Evolutionary conservation across 2,797 vertebrate species (phyloP), one percentile per base, ranked within the genome.

Genomic region (Corythornis leucogaster): DNA sequence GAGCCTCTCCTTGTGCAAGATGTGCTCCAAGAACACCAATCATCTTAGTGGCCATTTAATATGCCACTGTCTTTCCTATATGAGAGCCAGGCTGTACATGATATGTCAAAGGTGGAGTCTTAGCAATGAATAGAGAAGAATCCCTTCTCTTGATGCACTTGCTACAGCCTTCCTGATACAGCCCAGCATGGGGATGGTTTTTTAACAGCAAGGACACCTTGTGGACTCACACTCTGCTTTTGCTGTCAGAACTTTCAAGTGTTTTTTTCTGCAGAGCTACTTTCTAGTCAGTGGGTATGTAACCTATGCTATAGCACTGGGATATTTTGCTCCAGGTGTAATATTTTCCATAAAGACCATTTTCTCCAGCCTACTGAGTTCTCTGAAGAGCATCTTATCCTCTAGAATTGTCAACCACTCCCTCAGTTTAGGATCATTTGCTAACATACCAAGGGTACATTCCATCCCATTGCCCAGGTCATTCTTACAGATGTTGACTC

Each of bases 401-500:
- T 83, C 45, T 21, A 58, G 33, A 54, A 12, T 8, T 17, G 8
- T 31, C 74, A 86, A 51, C 5, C 22, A 42, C 46, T 68, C 46
- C 73, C 5, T 38, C 30, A 3, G 2, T 40, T 45, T 6, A 61
- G 6, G 5, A 70, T 15, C 15, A 70, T 6, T 61, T 61, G 30
- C 22, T 8, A 59, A 75, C 1, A 0, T 28, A 21, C 43, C 30
- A 25, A 77, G 8, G 11, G 14, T 38, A 68, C 1, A 0, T 8
- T 48, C 53, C 57, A 80, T 14, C 13, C 30, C 45, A 12, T 0
- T 31, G 33, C 58, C 7, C 24, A 26, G 0, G 0, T 30, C 54
- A 42, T 11, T 53, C 59, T 28, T 8, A 33, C 5, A 38, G 17
- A 54, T 15, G 25, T 35, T 15, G 58, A 71, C 33, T 38, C n/a